Conservation (phyloP, 2,797 vertebrate species). For the Falco columbarius region DNA sequence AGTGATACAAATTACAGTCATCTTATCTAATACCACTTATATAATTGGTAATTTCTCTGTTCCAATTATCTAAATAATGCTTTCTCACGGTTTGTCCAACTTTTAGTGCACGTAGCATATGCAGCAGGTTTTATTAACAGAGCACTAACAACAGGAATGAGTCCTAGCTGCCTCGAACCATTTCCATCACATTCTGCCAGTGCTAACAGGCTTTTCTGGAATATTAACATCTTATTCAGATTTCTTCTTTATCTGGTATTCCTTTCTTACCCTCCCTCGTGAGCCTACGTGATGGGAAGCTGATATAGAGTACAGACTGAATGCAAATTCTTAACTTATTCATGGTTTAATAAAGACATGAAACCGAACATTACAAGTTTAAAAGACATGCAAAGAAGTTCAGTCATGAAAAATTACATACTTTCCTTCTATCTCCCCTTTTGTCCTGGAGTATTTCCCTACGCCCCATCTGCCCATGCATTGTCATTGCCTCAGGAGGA, state of each 20-base stretch:
- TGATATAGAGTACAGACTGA: neutral
- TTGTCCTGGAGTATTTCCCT: neutral
- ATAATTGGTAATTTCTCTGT: neutral
- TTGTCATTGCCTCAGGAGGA: neutral
- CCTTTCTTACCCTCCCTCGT: neutral
- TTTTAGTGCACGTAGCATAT: neutral
- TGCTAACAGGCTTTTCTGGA: neutral
- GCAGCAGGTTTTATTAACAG: neutral
- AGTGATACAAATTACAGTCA: neutral
- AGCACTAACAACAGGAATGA: neutral
- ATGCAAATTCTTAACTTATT: neutral
- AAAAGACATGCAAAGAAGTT: neutral
- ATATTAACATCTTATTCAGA: neutral
- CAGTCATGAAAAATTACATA: neutral
- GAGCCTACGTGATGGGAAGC: neutral
- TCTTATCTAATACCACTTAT: neutral
- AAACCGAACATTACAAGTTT: neutral
- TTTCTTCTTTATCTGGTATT: neutral
- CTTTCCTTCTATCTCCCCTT: neutral
- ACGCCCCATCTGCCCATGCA: fast-evolving
- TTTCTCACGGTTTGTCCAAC: neutral
- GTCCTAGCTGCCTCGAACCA: neutral
- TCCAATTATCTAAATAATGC: neutral
- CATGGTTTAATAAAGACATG: neutral
- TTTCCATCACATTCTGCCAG: neutral